These are phyloP conservation scores for Pammene fasciana DNA, from an alignment of 2,888 invertebrate species.

Conservation along the genomic window DNA sequence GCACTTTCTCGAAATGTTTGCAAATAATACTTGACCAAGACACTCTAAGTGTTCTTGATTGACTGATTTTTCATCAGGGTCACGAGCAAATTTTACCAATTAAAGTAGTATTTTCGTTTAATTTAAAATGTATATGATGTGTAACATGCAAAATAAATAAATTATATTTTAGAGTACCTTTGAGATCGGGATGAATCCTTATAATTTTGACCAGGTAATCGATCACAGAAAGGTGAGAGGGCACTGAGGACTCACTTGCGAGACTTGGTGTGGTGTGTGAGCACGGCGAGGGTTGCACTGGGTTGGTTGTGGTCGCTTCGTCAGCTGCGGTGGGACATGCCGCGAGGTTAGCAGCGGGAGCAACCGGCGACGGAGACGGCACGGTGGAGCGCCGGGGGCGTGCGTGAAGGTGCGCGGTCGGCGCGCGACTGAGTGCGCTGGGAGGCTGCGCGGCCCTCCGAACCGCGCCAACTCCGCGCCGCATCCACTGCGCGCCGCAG, in stretches of 20 bases:
- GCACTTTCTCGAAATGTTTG: slow-evolving; percentile 13
- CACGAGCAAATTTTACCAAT: background rate
- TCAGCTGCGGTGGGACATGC: slow-evolving; percentile 35
- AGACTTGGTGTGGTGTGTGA: background rate
- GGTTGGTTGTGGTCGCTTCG: background rate
- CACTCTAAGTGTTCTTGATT: background rate
- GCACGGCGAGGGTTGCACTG: slow-evolving; percentile 6
- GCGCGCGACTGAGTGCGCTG: slow-evolving; percentile 31
- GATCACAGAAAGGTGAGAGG: slow-evolving; percentile 1
- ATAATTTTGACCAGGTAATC: background rate
- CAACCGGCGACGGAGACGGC: slow-evolving; percentile 5
- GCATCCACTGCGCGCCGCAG: background rate
- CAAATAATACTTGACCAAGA: background rate
- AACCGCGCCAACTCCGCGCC: slow-evolving; percentile 1
- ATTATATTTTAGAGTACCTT: slow-evolving; percentile 6
- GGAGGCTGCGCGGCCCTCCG: slow-evolving; percentile 35
- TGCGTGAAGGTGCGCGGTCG: slow-evolving; percentile 25
- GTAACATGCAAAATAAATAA: background rate
- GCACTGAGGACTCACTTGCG: slow-evolving; percentile 23
- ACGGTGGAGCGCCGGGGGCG: slow-evolving; percentile 2
- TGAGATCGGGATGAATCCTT: background rate
- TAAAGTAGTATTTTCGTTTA: background rate
- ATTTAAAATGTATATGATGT: background rate
- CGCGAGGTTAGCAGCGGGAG: slow-evolving; percentile 22
- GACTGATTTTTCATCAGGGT: background rate